Evolutionary conservation across 2,113 vertebrate species (phyloP), one percentile per base, ranked within the genome.

Genomic region (Rhombomys opimus): DNA sequence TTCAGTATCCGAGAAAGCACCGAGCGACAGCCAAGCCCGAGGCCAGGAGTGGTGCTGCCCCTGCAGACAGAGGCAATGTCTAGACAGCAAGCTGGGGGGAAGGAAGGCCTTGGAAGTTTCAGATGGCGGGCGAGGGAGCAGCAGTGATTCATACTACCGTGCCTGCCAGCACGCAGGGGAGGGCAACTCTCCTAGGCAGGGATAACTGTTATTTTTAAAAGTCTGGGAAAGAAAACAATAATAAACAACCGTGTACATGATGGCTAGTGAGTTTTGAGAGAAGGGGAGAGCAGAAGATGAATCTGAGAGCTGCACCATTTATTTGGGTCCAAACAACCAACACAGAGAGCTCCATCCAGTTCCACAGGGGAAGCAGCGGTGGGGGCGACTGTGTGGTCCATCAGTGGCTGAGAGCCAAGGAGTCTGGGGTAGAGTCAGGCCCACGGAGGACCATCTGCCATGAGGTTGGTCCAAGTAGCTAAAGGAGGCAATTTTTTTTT

Each of bases 161-260:
- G 86, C 57, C 65, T 13, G 68, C 92, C 1, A 0, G 59, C 0
- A 0, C 20, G 0, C 0, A 11, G 59, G 13, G 18, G 87, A 63
- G 32, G 63, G 25, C 8, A n/a, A 4, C 27, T 30, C 67, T 1
- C 90, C 68, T 23, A 0, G 38, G 35, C 88, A 7, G 70, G 87
- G 96, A 96, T 94, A 88, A 87, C 85, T 52, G 73, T 63, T 94
- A 86, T 96, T 96, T 96, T 91, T 96, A 82, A 95, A 96, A 92
- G 93, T 85, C 88, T 30, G 50, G 59, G 77, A 94, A 97, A 59
- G 88, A 90, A 96, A 96, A 96, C 85, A 96, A 88, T 67, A 92
- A 94, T 95, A 95, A 96, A 95, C 85, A 97, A 63, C 38, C 0
- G 0, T 20, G 76, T 73, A 75, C 8, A 8, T 20, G 95, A 85